Evolutionary conservation across 2,888 invertebrate species (phyloP).

Genomic region (Blomia tropicalis): DNA sequence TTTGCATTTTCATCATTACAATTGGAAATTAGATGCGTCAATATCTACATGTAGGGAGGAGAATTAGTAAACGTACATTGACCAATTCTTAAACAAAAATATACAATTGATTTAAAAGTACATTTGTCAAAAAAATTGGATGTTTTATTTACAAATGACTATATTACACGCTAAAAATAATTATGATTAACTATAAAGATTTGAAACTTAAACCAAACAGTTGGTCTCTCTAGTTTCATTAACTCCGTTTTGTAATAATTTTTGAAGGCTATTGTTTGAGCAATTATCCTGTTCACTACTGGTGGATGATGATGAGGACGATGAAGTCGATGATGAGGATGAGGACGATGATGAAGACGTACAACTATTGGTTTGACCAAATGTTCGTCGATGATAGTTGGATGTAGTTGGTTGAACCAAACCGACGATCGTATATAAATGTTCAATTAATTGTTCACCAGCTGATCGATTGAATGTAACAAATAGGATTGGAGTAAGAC

Average conservation of each 20-base stretch:
- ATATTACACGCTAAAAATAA: too few relatives aligned
- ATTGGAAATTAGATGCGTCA: too few relatives aligned
- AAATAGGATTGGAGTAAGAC: not conserved
- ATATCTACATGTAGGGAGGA: too few relatives aligned
- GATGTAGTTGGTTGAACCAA: not conserved
- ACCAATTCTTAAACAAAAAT: too few relatives aligned
- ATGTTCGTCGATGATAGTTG: not conserved
- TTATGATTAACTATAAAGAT: too few relatives aligned
- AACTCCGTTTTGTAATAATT: conserved; percentile 13
- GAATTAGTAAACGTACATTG: too few relatives aligned
- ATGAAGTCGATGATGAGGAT: not conserved
- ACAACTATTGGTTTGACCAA: not conserved
- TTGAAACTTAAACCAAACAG: too few relatives aligned
- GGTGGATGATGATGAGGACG: not conserved
- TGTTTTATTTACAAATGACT: too few relatives aligned
- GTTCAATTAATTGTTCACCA: not conserved
- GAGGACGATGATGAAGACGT: not conserved
- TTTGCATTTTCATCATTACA: too few relatives aligned
- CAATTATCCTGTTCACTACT: not conserved
- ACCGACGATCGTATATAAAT: not conserved
- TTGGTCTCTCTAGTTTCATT: too few relatives aligned
- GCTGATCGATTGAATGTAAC: not conserved
- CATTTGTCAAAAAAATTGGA: too few relatives aligned
- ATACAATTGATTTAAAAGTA: too few relatives aligned
- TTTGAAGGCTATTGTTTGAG: not conserved